Percentiles rank a stretch among this genome's conserved stretches.
Evolutionary conservation across 2,113 vertebrate species (phyloP).

Genomic region (Prinia subflava): DNA sequence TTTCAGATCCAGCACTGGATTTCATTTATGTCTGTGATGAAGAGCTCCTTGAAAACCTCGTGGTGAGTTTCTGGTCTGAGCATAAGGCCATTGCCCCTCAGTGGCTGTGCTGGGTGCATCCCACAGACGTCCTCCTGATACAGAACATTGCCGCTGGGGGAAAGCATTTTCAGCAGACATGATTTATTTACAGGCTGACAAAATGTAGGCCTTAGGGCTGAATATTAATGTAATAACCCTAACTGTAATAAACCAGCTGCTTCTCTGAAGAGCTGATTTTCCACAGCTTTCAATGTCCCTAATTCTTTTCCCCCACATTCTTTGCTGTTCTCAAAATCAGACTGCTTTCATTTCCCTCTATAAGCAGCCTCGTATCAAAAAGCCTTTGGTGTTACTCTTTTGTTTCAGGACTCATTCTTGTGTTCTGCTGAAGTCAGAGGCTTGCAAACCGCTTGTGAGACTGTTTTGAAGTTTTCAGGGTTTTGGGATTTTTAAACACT

Average conservation of each 20-base stretch:
- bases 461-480: not conserved
- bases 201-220: not conserved
- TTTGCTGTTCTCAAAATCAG: not conserved
- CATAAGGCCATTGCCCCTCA: not conserved
- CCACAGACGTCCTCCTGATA: not conserved
- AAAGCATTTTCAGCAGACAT: not conserved
- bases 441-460: not conserved
- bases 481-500: not conserved
- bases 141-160: not conserved
- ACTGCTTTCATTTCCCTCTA: not conserved
- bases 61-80: not conserved
- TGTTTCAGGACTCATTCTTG: not conserved
- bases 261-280: not conserved
- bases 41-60: not conserved
- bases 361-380: not conserved
- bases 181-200: not conserved
- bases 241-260: not conserved
- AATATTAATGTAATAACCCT: conserved; percentile 2
- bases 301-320: fast-evolving
- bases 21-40: not conserved
- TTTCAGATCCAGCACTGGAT: not conserved
- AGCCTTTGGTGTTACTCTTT: not conserved
- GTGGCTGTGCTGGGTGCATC: not conserved
- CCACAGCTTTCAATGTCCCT: not conserved
- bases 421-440: not conserved